These are phyloP conservation scores for Choristoneura rosaceana DNA, from an alignment of 2,888 invertebrate genomes.

Conservation along the genomic window DNA sequence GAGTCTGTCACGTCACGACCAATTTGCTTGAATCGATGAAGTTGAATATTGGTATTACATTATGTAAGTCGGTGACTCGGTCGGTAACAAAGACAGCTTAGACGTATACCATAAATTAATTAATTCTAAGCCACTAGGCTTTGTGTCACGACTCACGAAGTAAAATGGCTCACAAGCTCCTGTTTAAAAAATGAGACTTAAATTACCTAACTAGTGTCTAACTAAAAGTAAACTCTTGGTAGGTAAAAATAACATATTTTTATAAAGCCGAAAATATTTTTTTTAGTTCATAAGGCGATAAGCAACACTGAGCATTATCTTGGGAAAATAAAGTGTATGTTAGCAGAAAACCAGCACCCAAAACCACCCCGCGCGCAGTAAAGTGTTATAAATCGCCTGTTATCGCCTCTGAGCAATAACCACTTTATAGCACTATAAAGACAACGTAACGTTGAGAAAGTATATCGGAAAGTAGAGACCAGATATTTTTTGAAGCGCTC, in stretches of 20 bases:
- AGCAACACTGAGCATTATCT: conserved; percentile 48
- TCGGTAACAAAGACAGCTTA: too few species aligned
- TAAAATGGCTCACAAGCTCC: too few species aligned
- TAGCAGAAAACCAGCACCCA: conserved; percentile 48
- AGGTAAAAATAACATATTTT: conserved; percentile 19
- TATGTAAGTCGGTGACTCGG: too few species aligned
- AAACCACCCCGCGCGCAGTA: conserved; percentile 55
- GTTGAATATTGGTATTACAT: too few species aligned
- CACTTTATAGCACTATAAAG: conserved; percentile 75
- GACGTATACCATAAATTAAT: too few species aligned
- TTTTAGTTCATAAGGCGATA: conserved; percentile 44
- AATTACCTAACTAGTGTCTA: background rate
- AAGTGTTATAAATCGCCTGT: conserved; percentile 76
- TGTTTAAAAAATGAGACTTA: background rate
- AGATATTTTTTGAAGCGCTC: conserved; percentile 49
- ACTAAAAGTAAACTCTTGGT: background rate
- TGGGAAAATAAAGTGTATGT: conserved; percentile 54
- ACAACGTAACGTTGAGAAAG: conserved; percentile 58
- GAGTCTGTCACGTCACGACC: too few species aligned
- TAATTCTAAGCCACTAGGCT: too few species aligned
- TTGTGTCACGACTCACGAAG: too few species aligned
- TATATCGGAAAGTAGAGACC: conserved; percentile 57
- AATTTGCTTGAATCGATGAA: too few species aligned
- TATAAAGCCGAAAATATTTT: conserved; percentile 25
- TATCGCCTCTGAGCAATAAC: conserved; percentile 74